Evolutionary conservation across 2,113 vertebrate species (phyloP), one percentile per base, ranked within the genome.

Genomic region (Phodopus roborovskii): DNA sequence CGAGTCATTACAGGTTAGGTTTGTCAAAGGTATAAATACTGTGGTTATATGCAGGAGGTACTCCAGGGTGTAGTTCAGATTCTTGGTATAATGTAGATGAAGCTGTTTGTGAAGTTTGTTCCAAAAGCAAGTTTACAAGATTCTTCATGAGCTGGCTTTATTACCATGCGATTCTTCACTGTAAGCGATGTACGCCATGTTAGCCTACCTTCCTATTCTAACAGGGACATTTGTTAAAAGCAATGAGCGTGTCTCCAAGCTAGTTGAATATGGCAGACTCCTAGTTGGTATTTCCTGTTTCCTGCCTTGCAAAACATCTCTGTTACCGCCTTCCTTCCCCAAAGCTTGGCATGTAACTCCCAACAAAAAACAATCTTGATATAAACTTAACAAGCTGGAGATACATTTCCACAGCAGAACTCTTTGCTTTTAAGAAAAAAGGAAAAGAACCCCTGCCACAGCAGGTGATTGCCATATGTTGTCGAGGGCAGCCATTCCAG

Each of bases 211-310:
- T 84, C 4, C 4, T 64, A 50, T 91, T 50, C 87, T 77, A 50
- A 81, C 39, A 60, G 90, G 10, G n/a, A 9, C 53, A 30, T 85
- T 66, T 81, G 92, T 88, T 75, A 75, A 81, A 53, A 42, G 19
- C 5, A 13, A 45, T 1, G 48, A n/a, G 56, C 39, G 33, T 0
- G 7, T 87, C 85, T 94, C 64, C 7, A 36, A 7, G 11, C 89
- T n/a, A 66, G n/a, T 48, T 74, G 88, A 81, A 90, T 53, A 12
- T 56, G 58, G 64, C 22, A 13, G 70, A 5, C 45, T 94, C 45
- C 68, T 87, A 1, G 33, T n/a, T 95, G 94, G 83, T 82, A 83
- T 95, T 94, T 97, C 85, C 92, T 92, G 83, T 97, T 95, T 96
- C 74, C 71, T 91, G 90, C 39, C 92, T 90, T 77, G 22, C 20